These are phyloP conservation scores for Odontophorus gujanensis DNA, from an alignment of 2,113 vertebrate species.

Conservation along the genomic window DNA sequence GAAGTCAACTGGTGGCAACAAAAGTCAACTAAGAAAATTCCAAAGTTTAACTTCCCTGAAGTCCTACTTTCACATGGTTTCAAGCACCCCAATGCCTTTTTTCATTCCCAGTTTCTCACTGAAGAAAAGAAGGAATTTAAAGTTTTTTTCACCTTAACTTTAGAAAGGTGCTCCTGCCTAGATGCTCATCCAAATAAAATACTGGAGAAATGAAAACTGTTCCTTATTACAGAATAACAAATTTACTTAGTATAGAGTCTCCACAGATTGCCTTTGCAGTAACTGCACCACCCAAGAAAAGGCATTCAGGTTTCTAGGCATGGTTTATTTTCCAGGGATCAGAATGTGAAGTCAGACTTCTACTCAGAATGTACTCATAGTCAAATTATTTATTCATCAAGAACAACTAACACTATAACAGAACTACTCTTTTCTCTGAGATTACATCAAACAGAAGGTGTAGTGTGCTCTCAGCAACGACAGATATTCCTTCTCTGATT, in stretches of 20 bases:
- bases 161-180: neutral
- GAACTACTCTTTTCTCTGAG: neutral
- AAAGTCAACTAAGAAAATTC: neutral
- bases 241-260: neutral
- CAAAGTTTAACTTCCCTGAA: neutral
- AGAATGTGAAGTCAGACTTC: neutral
- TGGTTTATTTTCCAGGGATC: neutral
- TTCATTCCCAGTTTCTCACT: neutral
- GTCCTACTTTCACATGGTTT: neutral
- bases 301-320: neutral
- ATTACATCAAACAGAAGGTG: neutral
- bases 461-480: fast-evolving
- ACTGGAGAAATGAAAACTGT: neutral
- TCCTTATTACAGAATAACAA: neutral
- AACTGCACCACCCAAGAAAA: neutral
- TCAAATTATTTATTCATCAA: neutral
- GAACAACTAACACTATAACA: neutral
- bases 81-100: neutral
- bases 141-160: neutral
- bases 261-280: neutral
- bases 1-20: neutral
- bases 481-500: neutral
- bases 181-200: neutral
- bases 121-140: neutral
- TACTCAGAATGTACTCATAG: neutral